These are phyloP conservation scores for Meganola albula DNA, from an alignment of 2,888 invertebrate genomes.

Conservation along the genomic window DNA sequence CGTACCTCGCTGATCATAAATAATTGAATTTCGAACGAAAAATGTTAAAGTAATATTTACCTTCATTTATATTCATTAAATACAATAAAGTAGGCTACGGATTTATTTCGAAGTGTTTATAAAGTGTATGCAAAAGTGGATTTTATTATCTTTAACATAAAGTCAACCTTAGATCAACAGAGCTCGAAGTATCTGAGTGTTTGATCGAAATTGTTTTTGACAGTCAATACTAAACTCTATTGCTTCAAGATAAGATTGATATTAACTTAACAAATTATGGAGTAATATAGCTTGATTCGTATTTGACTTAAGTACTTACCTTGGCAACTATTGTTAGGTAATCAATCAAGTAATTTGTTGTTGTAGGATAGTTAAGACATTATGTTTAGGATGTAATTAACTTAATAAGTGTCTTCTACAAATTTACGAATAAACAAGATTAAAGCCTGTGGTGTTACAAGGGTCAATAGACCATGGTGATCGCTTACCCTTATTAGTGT, in stretches of 20 bases:
- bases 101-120: conserved; percentile 31
- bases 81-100: conserved; percentile 44
- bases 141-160: conserved; percentile 25
- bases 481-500: too few species aligned
- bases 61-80: conserved; percentile 58
- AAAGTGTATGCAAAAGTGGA: conserved; percentile 25
- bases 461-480: too few species aligned
- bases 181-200: conserved; percentile 13
- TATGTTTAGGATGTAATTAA: conserved; percentile 3
- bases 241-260: conserved; percentile 10
- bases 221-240: conserved; percentile 9
- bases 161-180: conserved; percentile 24
- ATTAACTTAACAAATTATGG: conserved; percentile 5
- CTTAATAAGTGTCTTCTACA: background rate
- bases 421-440: too few species aligned
- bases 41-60: conserved; percentile 46
- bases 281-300: conserved; percentile 22
- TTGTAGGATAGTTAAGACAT: conserved; percentile 9
- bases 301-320: conserved; percentile 26
- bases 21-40: conserved; percentile 39
- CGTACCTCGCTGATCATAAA: conserved; percentile 29
- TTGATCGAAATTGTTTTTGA: conserved; percentile 17
- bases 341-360: conserved; percentile 28
- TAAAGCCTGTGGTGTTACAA: too few species aligned
- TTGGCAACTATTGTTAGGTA: conserved; percentile 24